Conservation (phyloP, 2,113 vertebrate species). For the Menura novaehollandiae region DNA sequence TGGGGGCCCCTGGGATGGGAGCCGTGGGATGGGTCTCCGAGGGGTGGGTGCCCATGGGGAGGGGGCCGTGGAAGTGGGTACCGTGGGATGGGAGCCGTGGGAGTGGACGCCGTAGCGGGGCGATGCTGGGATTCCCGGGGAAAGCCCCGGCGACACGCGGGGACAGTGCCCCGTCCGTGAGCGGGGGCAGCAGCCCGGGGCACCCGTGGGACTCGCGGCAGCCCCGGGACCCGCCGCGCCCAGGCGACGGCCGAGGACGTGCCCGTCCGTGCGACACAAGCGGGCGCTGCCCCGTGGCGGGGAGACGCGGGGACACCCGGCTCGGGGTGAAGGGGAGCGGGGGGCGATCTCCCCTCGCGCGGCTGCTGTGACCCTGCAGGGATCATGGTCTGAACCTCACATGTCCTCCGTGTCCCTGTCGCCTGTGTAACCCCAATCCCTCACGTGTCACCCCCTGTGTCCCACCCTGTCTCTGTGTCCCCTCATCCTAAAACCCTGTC, state of each 20-base stretch:
- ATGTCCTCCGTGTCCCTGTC: background rate
- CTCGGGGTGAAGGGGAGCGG: too few species aligned
- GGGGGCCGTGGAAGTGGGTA: too few species aligned
- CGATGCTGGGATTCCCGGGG: background rate
- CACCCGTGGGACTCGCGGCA: background rate
- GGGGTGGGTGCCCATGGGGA: background rate
- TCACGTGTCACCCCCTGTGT: background rate
- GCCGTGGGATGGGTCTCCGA: too few species aligned
- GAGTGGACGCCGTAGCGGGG: background rate
- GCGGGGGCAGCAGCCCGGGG: background rate
- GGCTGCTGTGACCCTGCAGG: background rate
- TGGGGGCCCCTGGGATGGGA: background rate
- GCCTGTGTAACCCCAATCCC: background rate
- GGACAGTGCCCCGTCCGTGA: background rate
- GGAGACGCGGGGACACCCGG: background rate
- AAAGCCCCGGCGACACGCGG: background rate
- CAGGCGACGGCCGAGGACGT: background rate
- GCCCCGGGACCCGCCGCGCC: background rate
- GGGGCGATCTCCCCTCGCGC: background rate
- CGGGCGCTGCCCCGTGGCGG: background rate
- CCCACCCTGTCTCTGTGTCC: background rate
- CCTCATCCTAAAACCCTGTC: too few species aligned
- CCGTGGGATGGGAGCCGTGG: too few species aligned
- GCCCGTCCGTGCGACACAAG: background rate
- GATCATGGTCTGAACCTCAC: too few species aligned